Evolutionary conservation across 1,140 invertebrate genomes (phyloP), one percentile per base, ranked within the genome.

Genomic region (Drosophila virilis): DNA sequence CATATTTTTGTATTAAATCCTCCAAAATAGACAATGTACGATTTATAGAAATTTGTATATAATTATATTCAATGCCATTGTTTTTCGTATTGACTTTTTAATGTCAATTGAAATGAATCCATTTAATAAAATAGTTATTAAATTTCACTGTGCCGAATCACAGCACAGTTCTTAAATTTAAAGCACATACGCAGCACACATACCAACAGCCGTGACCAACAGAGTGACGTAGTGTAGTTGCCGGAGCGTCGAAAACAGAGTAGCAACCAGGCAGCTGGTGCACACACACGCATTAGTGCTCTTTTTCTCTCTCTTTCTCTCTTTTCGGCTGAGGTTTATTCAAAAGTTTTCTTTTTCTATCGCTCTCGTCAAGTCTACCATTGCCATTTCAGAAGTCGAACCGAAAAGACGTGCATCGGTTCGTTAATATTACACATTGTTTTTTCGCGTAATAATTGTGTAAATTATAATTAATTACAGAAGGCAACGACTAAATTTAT

Each of bases 381-480:
- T 65, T 65, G 48, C 37, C 50, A 42, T 51, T 69, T 74, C 15
- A 55, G 42, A 37, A 57, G 57, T 74, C 42, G 42, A 43, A 43
- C 40, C 43, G 65, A 33, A 33, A 6, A 55, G 65, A 42, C 42
- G 68, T 65, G 4, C 9, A 40, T 9, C 73, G 58, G 32, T 38
- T n/a, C 38, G 35, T 9, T 15, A 12, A 17, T 15, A 15, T 57
- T 69, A 42, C 17, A 45, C 12, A 54, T 40, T 62, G 32, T 42
- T 51, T 45, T 46, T 51, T 13, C 17, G 43, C 64, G 70, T 60
- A 73, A 60, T 43, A 54, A 45, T 74, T 62, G 17, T 62, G 15
- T 51, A 45, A 55, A 69, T 61, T 69, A 40, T 28, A 55, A 74
- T 61, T 55, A 69, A 69, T 69, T 74, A 69, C 50, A 68, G 12